Evolutionary conservation across 2,888 invertebrate genomes (phyloP), one percentile per base, ranked within the genome.

Genomic region (Mactromeris polynyma): DNA sequence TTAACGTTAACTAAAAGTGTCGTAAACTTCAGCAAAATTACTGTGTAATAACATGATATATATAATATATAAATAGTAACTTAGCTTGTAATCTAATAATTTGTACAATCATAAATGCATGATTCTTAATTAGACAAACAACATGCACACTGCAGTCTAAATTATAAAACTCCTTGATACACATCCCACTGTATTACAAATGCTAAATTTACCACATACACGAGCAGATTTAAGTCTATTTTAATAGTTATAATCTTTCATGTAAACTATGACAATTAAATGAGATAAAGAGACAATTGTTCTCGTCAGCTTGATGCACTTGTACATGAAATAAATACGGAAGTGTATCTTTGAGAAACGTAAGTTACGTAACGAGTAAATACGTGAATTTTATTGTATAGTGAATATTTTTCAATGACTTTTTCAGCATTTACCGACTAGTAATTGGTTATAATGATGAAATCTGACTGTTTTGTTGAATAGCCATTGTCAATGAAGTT

Each of bases 1-100:
- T 83, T 73, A 40, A 73, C 38, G 33, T 46, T 46, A 36, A 83
- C 69, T 83, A 46, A 83, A 83, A 73, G 26, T 4, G 73, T 31
- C 69, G 42, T 83, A 73, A 83, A 83, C 38, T 42, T 33, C 33
- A 83, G 33, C 73, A 40, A 83, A 73, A 73, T 73, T 73, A 73
- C 46, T 69, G 42, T 83, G 21, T 83, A 31, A 73, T 33, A 21
- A 42, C 33, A 33, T 26, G 11, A 82, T 33, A 69, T 73, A 31
- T 51, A 69, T 73, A 69, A 9, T 73, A n/a, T 73, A n/a, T 17
- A 31, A 17, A 42, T 19, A 40, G 64, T 42, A 58, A 58, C 33
- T 83, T 31, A 83, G 7, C 36, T 82, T 81, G 81, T 58, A 58
- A 26, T 36, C 40, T 82, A 64, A 64, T 82, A 36, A 64, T n/a